A percentile compares a stretch with the other conserved stretches of the same genome.
Evolutionary conservation across 2,888 invertebrate species (phyloP).

Genomic region (Metalampra italica): DNA sequence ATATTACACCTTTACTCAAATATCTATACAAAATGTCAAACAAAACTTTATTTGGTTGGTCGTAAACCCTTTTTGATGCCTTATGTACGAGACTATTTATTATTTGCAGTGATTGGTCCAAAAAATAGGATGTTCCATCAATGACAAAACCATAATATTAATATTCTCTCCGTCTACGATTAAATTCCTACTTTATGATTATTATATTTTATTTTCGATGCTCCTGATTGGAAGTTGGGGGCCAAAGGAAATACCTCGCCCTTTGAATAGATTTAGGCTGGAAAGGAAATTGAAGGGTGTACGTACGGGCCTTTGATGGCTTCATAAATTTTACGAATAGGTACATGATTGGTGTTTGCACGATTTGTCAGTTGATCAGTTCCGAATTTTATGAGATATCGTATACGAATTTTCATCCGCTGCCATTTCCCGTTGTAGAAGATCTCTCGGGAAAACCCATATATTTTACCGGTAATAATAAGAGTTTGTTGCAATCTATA

Average conservation of each 20-base stretch:
- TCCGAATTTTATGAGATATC: slow-evolving; percentile 10
- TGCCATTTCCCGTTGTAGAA: background rate
- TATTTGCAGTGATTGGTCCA: too few species aligned
- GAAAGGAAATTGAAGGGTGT: slow-evolving; percentile 73
- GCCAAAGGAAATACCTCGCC: slow-evolving; percentile 57
- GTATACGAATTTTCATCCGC: background rate
- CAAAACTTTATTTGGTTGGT: too few species aligned
- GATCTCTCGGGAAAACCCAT: too few species aligned
- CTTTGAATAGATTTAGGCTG: slow-evolving; percentile 63
- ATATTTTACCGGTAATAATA: too few species aligned
- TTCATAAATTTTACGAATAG: slow-evolving; percentile 19
- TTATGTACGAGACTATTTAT: too few species aligned
- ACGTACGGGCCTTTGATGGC: slow-evolving; percentile 1
- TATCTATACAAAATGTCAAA: too few species aligned
- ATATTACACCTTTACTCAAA: too few species aligned
- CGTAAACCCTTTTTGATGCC: too few species aligned
- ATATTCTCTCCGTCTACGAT: slow-evolving; percentile 59
- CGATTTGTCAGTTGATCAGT: slow-evolving; percentile 20
- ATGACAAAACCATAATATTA: slow-evolving; percentile 45
- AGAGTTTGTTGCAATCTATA: too few species aligned
- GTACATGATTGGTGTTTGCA: slow-evolving; percentile 49
- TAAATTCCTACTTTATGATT: slow-evolving; percentile 30
- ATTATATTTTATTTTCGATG: slow-evolving; percentile 52
- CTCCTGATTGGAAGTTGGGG: slow-evolving; percentile 56
- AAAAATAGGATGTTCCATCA: slow-evolving; percentile 23